Conservation (phyloP, 2,888 invertebrate species). For the Leptogaster cylindrica region DNA sequence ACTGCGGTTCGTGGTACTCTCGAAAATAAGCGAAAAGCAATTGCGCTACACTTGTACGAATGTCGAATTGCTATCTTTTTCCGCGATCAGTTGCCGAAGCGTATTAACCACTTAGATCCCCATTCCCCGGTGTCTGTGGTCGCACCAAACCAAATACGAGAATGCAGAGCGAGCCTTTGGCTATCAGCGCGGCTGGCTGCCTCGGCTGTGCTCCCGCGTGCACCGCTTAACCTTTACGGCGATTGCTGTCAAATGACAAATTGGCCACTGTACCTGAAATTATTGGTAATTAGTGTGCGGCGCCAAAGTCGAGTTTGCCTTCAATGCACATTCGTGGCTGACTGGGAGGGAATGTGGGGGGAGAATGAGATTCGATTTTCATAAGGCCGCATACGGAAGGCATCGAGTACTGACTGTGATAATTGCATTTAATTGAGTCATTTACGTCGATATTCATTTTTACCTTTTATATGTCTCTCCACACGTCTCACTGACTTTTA, state of each 20-base stretch:
- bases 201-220: constrained; percentile 3
- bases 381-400: constrained; percentile 13
- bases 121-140: neutral
- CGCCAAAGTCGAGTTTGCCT: constrained; percentile 23
- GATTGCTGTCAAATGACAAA: constrained; percentile 30
- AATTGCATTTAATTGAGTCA: constrained; percentile 34
- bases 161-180: neutral
- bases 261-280: constrained; percentile 27
- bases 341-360: constrained; percentile 1
- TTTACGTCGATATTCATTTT: constrained; percentile 20
- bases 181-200: neutral
- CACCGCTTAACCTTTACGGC: constrained; percentile 22
- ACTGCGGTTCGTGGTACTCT: too few relatives aligned
- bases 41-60: constrained; percentile 29
- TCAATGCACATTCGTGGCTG: constrained; percentile 12
- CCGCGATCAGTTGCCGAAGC: constrained; percentile 23
- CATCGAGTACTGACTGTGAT: constrained; percentile 21
- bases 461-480: constrained; percentile 14
- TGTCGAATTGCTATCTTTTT: constrained; percentile 17
- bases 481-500: constrained; percentile 21
- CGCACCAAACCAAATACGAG: constrained; percentile 13
- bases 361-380: neutral
- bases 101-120: neutral
- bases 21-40: constrained; percentile 21
- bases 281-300: constrained; percentile 36